Evolutionary conservation across 2,797 vertebrate genomes (phyloP), one percentile per base, ranked within the genome.

Genomic region (Clarias pachynema): DNA sequence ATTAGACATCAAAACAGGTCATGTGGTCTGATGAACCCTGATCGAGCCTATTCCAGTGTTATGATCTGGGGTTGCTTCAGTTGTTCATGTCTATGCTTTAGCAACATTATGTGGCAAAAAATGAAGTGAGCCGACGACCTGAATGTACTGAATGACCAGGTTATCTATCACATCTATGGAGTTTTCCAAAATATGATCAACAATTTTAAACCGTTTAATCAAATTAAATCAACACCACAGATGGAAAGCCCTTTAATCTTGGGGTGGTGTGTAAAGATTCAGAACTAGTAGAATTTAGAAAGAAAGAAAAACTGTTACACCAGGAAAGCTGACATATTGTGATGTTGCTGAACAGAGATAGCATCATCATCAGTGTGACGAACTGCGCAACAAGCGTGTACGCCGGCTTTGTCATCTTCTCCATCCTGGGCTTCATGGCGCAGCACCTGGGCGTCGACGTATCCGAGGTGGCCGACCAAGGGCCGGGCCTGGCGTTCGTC

Each of bases 351-450:
- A 16, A 22, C 94, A 99, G 98, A 92, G 98, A 99, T 94, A 99
- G 98, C 88, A 97, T 99, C 93, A 99, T 99, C 93, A 99, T 99
- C 95, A 99, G 97, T 84, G 94, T 99, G 88, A 99, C 98, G 78
- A 99, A 99, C 95, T 99, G 98, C 31, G 98, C 97, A 60, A 99
- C 98, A 90, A 99, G 98, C 0, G 97, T 99, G 83, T 99, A 99
- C 0, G 98, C 98, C 0, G 98, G 98, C 89, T 99, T 99, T 0
- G 98, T 99, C 90, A 99, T 99, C 89, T 99, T 99, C 95, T 99
- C 98, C 92, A 99, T 99, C 90, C 94, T 99, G 89, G 98, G 98
- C 89, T 99, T 99, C 94, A 99, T 99, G 98, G 98, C 98, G 1
- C 95, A 95, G 84, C 96, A 99, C 92, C 93, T 99, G 86, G 97